Evolutionary conservation across 2,888 invertebrate genomes (phyloP).

Genomic region (Prionchulus punctatus): DNA sequence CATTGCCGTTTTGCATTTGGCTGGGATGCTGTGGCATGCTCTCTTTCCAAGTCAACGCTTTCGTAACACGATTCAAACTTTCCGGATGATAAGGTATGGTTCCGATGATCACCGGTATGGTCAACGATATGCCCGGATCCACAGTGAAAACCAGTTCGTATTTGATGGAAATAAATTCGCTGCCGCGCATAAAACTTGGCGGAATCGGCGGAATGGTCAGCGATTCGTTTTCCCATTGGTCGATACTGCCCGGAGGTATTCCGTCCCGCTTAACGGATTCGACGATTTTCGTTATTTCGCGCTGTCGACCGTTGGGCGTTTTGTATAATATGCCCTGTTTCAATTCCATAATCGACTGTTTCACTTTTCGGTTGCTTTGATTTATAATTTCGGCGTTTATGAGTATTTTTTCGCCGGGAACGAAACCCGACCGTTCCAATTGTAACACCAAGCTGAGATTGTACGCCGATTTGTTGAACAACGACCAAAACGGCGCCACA

Average conservation of each 20-base stretch:
- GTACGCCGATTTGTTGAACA: background rate
- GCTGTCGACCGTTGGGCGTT: background rate
- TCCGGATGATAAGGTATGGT: slow-evolving; percentile 4
- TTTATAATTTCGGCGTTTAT: slow-evolving; percentile 8
- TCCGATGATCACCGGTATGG: slow-evolving; percentile 6
- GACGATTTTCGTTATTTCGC: background rate
- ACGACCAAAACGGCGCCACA: background rate
- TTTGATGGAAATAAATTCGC: background rate
- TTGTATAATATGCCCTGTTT: background rate
- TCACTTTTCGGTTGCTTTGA: background rate
- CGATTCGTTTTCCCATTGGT: background rate
- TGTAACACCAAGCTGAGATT: background rate
- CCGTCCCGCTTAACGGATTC: background rate
- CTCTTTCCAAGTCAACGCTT: slow-evolving; percentile 7
- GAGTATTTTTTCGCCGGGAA: slow-evolving; percentile 5
- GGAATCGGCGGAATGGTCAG: slow-evolving; percentile 1
- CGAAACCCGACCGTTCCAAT: slow-evolving; percentile 4
- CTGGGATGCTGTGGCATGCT: too few species aligned
- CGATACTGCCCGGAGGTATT: background rate
- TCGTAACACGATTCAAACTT: background rate
- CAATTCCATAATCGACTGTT: background rate
- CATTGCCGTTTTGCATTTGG: too few species aligned
- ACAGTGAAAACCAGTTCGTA: slow-evolving; percentile 8
- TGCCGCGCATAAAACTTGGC: slow-evolving; percentile 10
- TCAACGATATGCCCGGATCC: background rate